phyloP scores from a whole-genome alignment of 2,797 vertebrate genomes.

The Chiroxiphia lanceolata region DNA sequence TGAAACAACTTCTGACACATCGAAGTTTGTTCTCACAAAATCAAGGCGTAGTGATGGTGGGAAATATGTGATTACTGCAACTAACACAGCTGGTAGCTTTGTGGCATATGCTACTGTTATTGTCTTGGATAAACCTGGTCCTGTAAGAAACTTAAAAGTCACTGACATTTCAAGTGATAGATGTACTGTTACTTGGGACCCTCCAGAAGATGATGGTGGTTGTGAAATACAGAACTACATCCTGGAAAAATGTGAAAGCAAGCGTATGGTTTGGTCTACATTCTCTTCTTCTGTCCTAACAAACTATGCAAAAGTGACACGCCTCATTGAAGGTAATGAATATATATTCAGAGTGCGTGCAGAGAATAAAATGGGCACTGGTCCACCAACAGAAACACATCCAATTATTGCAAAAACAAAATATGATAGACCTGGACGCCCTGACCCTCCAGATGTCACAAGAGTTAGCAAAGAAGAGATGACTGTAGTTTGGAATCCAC shows the following conservation, averaged over 20 bases:
- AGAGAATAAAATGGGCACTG: constrained; percentile 98
- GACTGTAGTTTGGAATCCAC: constrained; percentile 93
- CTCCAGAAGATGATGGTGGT: constrained; percentile 94
- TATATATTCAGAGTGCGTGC: constrained; percentile 96
- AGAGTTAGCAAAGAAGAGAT: constrained; percentile 94
- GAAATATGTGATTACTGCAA: constrained; percentile 89
- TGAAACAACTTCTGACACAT: constrained; percentile 85
- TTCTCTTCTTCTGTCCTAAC: constrained; percentile 89
- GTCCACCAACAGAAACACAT: constrained; percentile 91
- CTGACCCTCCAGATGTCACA: constrained; percentile 91
- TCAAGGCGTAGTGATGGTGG: constrained; percentile 91
- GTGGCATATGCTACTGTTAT: constrained; percentile 87
- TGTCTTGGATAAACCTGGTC: constrained; percentile 93
- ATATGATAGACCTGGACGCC: constrained; percentile 88
- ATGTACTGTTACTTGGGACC: constrained; percentile 91
- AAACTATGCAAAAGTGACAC: constrained; percentile 87
- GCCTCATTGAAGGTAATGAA: constrained; percentile 95
- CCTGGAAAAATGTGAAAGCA: constrained; percentile 97
- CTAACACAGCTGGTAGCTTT: constrained; percentile 88
- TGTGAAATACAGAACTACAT: constrained; percentile 99
- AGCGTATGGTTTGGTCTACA: constrained; percentile 95
- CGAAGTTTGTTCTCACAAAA: constrained; percentile 86
- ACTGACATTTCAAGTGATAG: constrained; percentile 89
- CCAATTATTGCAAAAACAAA: constrained; percentile 92
- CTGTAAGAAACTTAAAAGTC: constrained; percentile 89